phyloP scores from a whole-genome alignment of 2,113 vertebrate species.

The Barbus barbus region DNA sequence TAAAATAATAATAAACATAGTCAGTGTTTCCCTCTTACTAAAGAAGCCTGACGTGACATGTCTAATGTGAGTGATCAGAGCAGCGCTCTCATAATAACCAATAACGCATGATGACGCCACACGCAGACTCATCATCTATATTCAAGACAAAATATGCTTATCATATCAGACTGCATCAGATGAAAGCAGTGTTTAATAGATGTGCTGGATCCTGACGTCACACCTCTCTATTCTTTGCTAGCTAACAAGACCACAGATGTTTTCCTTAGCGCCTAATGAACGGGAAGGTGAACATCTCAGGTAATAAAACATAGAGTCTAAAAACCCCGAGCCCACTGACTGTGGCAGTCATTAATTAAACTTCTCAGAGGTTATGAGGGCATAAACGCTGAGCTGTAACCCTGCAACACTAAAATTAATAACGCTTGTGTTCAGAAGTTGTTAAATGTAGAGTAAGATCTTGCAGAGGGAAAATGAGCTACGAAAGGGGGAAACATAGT shows the following conservation, averaged over 20 bases:
- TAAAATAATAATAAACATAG: no score
- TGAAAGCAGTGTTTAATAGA: slow-evolving; percentile 57
- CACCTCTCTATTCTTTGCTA: slow-evolving; percentile 32
- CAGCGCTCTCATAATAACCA: no score
- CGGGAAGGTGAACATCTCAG: slow-evolving; percentile 3
- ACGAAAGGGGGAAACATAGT: background rate
- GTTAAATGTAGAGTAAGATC: background rate
- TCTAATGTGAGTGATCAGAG: slow-evolving; percentile 73
- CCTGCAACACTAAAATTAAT: background rate
- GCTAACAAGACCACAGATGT: slow-evolving; percentile 65
- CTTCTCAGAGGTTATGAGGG: slow-evolving; percentile 4
- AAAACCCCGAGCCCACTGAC: background rate
- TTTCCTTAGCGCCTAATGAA: slow-evolving; percentile 55
- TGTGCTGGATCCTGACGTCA: slow-evolving; percentile 74
- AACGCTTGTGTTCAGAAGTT: background rate
- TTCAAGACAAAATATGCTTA: slow-evolving; percentile 78
- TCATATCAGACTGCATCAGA: slow-evolving; percentile 66
- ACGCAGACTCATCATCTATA: slow-evolving; percentile 80
- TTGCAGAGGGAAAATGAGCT: slow-evolving; percentile 8
- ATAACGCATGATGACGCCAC: slow-evolving; percentile 76
- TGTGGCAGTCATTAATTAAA: slow-evolving; percentile 11
- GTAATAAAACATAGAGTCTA: no score
- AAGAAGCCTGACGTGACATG: no score
- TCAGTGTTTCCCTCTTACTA: no score
- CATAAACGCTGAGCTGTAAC: background rate